These are phyloP conservation scores for Rhagonycha lutea DNA, from an alignment of 2,888 invertebrate species.

Conservation along the genomic window DNA sequence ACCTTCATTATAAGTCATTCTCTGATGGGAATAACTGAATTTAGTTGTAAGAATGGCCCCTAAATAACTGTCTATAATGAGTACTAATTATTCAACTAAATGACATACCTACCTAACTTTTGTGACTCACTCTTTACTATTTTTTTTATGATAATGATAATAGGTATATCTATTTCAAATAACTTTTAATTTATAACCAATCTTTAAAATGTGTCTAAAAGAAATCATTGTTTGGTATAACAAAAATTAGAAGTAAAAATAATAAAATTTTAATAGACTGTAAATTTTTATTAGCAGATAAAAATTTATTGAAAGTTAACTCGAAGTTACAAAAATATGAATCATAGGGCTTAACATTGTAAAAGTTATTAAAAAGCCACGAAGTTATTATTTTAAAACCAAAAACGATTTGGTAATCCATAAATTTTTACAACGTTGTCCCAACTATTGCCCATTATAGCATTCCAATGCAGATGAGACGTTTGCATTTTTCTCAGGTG, in stretches of 20 bases:
- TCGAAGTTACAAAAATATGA: neutral
- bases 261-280: neutral
- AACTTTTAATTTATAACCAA: neutral
- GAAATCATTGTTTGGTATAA: neutral
- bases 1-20: neutral
- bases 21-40: neutral
- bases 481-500: conserved; percentile 8
- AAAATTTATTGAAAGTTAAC: neutral
- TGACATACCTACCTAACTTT: neutral
- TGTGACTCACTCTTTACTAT: neutral
- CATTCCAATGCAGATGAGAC: conserved; percentile 8
- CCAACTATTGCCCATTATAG: conserved; percentile 8
- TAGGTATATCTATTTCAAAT: neutral
- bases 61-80: neutral
- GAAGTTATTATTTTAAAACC: neutral
- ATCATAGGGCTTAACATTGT: neutral
- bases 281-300: neutral
- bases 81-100: neutral
- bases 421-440: neutral
- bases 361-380: neutral
- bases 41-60: neutral
- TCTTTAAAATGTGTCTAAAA: neutral
- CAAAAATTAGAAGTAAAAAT: neutral
- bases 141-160: neutral
- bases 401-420: neutral